Conservation (phyloP, 2,113 vertebrate species). For the Scomber scombrus region DNA sequence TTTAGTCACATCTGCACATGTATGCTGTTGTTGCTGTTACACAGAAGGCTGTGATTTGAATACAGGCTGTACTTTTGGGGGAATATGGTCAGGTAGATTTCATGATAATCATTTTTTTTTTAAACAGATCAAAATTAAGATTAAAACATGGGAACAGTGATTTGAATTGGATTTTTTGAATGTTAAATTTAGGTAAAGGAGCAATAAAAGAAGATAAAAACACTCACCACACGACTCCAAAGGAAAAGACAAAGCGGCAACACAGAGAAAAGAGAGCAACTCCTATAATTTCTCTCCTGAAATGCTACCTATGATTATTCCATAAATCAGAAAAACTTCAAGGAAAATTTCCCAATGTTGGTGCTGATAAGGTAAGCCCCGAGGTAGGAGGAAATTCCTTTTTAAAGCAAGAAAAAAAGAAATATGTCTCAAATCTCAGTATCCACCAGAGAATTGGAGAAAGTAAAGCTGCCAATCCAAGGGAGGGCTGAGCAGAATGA, state of each 20-base stretch:
- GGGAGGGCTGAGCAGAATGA: neutral
- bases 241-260: slow-evolving; percentile 13
- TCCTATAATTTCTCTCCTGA: slow-evolving; percentile 33
- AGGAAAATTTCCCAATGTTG: neutral
- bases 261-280: slow-evolving; percentile 5
- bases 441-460: slow-evolving; percentile 49
- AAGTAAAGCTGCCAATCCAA: slow-evolving; percentile 53
- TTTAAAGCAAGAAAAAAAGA: slow-evolving; percentile 1
- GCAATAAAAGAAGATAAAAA: neutral
- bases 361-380: neutral
- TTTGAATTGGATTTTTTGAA: neutral
- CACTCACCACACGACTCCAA: slow-evolving; percentile 63
- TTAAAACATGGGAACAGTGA: neutral
- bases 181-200: neutral
- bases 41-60: no score
- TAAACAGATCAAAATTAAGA: no score
- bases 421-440: slow-evolving; percentile 6
- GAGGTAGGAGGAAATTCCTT: neutral
- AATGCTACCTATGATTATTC: slow-evolving; percentile 20
- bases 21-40: neutral
- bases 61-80: no score
- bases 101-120: no score
- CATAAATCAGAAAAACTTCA: slow-evolving; percentile 12
- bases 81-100: no score
- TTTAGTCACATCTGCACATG: neutral